Percentiles rank a stretch among this genome's conserved stretches.
Evolutionary conservation across 2,113 vertebrate genomes (phyloP).

Genomic region (Brachyistius frenatus): DNA sequence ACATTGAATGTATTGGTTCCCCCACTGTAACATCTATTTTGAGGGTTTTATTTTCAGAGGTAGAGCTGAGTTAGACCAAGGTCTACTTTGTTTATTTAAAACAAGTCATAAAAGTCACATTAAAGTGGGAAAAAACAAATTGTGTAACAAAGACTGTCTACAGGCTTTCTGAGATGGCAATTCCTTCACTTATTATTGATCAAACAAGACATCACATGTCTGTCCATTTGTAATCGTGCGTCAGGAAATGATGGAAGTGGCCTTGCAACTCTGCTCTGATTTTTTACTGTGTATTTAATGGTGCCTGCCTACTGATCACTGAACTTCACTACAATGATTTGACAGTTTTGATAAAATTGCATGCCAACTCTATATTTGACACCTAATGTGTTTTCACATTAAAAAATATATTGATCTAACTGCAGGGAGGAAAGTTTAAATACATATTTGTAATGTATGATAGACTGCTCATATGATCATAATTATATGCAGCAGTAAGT

Average conservation of each 20-base stretch:
- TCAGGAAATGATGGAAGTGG: slow-evolving; percentile 18
- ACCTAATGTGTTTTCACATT: background rate
- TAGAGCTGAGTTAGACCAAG: too few relatives aligned
- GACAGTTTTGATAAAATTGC: background rate
- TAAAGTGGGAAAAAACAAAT: too few relatives aligned
- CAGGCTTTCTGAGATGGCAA: background rate
- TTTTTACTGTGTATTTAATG: background rate
- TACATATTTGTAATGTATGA: slow-evolving; percentile 20
- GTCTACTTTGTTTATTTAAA: too few relatives aligned
- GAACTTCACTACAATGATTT: background rate
- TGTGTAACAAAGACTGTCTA: too few relatives aligned
- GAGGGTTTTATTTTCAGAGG: background rate
- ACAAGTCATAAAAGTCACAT: too few relatives aligned
- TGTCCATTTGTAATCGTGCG: slow-evolving; percentile 16
- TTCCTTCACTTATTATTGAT: background rate
- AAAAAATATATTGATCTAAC: background rate
- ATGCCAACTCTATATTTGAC: background rate
- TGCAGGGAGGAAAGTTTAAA: background rate
- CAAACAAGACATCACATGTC: slow-evolving; percentile 3
- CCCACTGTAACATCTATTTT: background rate
- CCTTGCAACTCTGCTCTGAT: slow-evolving; percentile 1
- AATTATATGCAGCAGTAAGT: slow-evolving; percentile 14
- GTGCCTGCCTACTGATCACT: background rate
- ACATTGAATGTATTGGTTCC: too few relatives aligned
- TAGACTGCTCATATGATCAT: background rate